Base-by-base conservation (phyloP, 2,797 vertebrate genomes). In the Enteromius argenteus region DNA sequence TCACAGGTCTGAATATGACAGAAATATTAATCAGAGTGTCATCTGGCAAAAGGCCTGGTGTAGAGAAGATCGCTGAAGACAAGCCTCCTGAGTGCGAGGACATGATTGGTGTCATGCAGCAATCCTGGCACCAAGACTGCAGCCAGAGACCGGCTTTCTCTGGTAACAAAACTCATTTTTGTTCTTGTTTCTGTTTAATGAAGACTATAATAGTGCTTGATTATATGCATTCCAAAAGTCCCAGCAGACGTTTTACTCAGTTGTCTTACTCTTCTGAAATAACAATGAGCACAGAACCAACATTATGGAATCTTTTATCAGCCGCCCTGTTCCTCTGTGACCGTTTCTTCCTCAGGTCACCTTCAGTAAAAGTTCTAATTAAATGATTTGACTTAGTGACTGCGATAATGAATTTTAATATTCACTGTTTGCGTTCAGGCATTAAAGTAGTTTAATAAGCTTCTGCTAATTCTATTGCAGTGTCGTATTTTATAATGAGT, bases 91-190 rank as follows among this genome's bases (percentile, higher is more conserved):
- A 96, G 87, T 95, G 94, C 81, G 94, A 94, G 13, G 94, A 96
- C 85, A 92, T 97, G 93, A 88, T 95, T 6, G 86, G 88, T 85
- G 89, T 97, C 91, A 97, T 97, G 97, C 93, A 93, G 85, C 90
- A 88, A 68, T 97, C 96, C 81, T 98, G 96, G 97, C 91, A 95
- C 66, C 95, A 97, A 83, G 93, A 96, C 66, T 90, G 82, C 42
- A 91, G 86, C 76, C 94, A 91, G 35, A 95, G 97, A 72, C 96
- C 96, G 0, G 90, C 73, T 19, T 99, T 98, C 87, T 92, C 94
- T 94, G 96, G 97, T 97, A 78, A 76, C 23, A 58, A 73, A 53
- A 9, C 74, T 46, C 8, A 32, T 21, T 49, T 79, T 79, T 81
- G 5, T 56, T 60, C 80, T 35, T 17, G 19, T 69, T 27, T 79